Evolutionary conservation across 1,140 invertebrate species (phyloP), one percentile per base, ranked within the genome.

Genomic region (silkworm (Bombyx mori)): DNA sequence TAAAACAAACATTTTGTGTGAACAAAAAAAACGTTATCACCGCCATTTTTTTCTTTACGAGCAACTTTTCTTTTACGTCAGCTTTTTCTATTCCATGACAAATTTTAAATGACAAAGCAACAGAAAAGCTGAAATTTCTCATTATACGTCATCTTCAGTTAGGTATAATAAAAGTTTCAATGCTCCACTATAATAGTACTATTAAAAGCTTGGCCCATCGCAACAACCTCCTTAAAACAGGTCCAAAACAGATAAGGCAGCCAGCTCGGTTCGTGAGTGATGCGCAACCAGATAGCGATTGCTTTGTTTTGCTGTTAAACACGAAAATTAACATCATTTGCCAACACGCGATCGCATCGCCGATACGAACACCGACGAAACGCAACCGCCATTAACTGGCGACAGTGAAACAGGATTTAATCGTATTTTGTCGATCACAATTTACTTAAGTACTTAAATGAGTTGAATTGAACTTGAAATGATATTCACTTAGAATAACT

Each of bases 241-340:
- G 66, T 69, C 67, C 61, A 48, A 65, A 57, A 61, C 54, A 70
- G 71, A 71, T 75, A 73, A 65, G 44, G 42, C 18, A 53, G 57
- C 52, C 47, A 59, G 61, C 55, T 62, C 68, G 57, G 68, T 72
- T 82, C 79, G 79, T 82, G 79, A 79, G 73, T 71, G 78, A 82
- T 80, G 75, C 65, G 50, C 66, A 66, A 12, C 26, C 35, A 65
- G 78, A 81, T 82, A 82, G 68, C 71, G 66, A 73, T 75, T 71
- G 79, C 78, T 74, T 81, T 75, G 79, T 78, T 82, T 80, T 75
- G 73, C 70, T 79, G 77, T 75, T 72, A 76, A 77, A 78, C 72
- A 75, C 69, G 73, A 79, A 83, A 81, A 83, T 83, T 83, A 83
- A 83, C 78, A 79, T 80, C 77, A 83, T 83, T 83, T 81, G 78